These are phyloP conservation scores for Emmelina monodactyla DNA, from an alignment of 2,888 invertebrate species.

Conservation along the genomic window DNA sequence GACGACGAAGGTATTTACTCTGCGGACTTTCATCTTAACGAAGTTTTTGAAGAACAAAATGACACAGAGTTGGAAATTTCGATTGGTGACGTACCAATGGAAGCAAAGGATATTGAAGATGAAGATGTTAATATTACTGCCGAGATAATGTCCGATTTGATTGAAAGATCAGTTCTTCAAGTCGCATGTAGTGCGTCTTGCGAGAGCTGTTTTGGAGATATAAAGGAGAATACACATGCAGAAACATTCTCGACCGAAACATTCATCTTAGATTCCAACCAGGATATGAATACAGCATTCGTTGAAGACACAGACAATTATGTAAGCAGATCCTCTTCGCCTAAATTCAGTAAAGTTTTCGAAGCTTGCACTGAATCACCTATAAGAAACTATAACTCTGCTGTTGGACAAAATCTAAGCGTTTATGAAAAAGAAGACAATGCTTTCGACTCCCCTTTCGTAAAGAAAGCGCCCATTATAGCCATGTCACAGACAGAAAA, in stretches of 20 bases:
- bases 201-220: constrained; percentile 12
- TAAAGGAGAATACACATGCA: constrained; percentile 8
- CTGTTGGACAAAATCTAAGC: constrained; percentile 21
- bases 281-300: constrained; percentile 44
- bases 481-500: constrained; percentile 49
- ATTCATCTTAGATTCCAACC: constrained; percentile 20
- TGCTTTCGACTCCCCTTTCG: constrained; percentile 36
- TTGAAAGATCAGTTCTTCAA: constrained; percentile 13
- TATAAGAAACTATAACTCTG: constrained; percentile 21
- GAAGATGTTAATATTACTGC: constrained; percentile 9
- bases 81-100: neutral
- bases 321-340: constrained; percentile 28
- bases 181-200: neutral
- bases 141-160: constrained; percentile 9
- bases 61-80: neutral
- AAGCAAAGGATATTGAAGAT: neutral
- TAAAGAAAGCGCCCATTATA: constrained; percentile 34
- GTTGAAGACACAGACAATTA: constrained; percentile 22
- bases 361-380: constrained; percentile 36
- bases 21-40: neutral
- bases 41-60: neutral
- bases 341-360: constrained; percentile 23
- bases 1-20: neutral
- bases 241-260: constrained; percentile 20
- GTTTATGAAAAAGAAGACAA: constrained; percentile 31